A percentile compares a stretch with the other conserved stretches of the same genome.
phyloP scores from a whole-genome alignment of 2,113 vertebrate genomes.

The Deroptyus accipitrinus region DNA sequence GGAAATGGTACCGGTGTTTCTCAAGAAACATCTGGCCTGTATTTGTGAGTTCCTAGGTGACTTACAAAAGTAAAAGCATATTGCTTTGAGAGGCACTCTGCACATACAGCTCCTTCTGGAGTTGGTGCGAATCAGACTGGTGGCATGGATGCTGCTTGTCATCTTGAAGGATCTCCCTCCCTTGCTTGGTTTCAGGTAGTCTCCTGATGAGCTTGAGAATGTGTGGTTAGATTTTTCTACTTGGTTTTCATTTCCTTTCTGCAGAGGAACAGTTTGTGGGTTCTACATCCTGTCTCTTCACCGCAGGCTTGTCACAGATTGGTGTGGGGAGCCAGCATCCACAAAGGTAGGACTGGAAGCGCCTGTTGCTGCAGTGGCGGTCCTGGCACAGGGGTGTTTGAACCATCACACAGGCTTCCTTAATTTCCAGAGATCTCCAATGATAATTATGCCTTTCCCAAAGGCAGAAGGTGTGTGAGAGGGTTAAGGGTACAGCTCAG shows the following conservation, averaged over 20 bases:
- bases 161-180: not conserved
- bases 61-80: accelerated
- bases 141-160: not conserved
- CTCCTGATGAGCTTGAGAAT: not conserved
- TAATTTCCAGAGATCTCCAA: not conserved
- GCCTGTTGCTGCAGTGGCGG: not conserved
- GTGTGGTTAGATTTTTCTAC: constrained; percentile 43
- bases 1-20: not conserved
- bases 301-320: constrained; percentile 1
- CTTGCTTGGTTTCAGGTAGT: not conserved
- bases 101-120: not conserved
- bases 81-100: not conserved
- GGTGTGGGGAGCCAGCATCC: not conserved
- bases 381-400: not conserved
- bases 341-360: not conserved
- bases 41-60: not conserved
- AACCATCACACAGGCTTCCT: not conserved
- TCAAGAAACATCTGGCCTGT: not conserved
- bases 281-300: constrained; percentile 35
- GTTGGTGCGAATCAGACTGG: not conserved
- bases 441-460: not conserved
- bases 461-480: not conserved
- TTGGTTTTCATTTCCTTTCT: constrained; percentile 62
- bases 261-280: constrained; percentile 50
- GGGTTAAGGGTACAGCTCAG: not conserved